phyloP scores from a whole-genome alignment of 1,140 invertebrate genomes.

The Nasonia longicornis region DNA sequence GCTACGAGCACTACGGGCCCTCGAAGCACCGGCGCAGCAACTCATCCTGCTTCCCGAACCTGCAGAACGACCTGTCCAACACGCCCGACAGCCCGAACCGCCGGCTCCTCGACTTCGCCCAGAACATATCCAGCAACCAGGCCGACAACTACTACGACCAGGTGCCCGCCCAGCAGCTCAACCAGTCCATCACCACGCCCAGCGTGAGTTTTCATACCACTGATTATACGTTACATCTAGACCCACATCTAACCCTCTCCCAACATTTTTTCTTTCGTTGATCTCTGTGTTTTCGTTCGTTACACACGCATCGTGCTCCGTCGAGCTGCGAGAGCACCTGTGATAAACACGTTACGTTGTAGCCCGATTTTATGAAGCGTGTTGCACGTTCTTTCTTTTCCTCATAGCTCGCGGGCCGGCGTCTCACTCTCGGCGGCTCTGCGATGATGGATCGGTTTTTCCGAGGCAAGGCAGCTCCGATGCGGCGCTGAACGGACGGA shows the following conservation, averaged over 20 bases:
- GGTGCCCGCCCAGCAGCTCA: conserved; percentile 60
- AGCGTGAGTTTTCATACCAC: conserved; percentile 60
- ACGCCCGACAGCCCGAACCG: conserved; percentile 68
- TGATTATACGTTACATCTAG: not conserved
- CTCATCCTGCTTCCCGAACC: conserved; percentile 73
- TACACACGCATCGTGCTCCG: not conserved
- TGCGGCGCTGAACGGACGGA: not conserved
- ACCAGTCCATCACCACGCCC: conserved; percentile 64
- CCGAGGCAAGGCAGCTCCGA: not conserved
- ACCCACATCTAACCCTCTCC: not conserved
- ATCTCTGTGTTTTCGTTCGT: not conserved
- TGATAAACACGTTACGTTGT: not conserved
- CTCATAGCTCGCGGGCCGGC: no score
- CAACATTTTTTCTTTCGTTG: not conserved
- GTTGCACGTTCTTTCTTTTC: conserved; percentile 16
- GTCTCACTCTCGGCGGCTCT: not conserved
- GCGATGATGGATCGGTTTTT: conserved; percentile 15
- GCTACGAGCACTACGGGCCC: conserved; percentile 77
- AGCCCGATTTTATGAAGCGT: not conserved
- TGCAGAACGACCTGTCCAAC: conserved; percentile 69
- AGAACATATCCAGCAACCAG: conserved; percentile 65
- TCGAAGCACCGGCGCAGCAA: conserved; percentile 73
- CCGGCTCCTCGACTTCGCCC: conserved; percentile 67
- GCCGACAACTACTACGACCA: conserved; percentile 66
- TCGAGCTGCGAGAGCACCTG: no score